Conservation (phyloP, 2,113 vertebrate genomes). For the Sterrhoptilus dennistouni region DNA sequence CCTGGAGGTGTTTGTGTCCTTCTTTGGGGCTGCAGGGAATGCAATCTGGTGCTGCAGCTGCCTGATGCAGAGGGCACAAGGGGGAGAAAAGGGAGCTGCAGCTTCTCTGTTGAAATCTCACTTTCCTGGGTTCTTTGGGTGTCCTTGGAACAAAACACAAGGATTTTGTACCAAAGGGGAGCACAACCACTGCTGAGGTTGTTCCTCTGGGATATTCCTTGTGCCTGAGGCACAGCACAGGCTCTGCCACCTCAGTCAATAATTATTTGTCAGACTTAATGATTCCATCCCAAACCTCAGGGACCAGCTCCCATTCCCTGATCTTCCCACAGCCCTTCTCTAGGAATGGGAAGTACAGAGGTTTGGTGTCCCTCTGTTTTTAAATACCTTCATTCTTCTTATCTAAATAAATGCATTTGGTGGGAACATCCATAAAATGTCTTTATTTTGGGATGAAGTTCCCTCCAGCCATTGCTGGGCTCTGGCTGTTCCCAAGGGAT, state of each 20-base stretch:
- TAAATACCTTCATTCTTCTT: background rate
- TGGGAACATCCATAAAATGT: background rate
- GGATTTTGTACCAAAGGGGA: background rate
- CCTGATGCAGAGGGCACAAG: background rate
- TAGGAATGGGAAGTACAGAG: background rate
- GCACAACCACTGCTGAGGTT: background rate
- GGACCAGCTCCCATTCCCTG: background rate
- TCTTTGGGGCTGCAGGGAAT: background rate
- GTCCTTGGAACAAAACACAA: background rate
- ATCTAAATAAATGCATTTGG: background rate
- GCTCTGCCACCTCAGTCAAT: background rate
- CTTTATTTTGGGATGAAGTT: background rate
- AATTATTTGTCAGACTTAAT: background rate
- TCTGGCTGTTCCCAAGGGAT: background rate
- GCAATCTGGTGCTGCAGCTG: background rate
- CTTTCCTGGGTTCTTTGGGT: background rate
- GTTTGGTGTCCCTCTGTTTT: background rate
- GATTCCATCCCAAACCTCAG: background rate
- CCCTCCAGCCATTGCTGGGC: fast-evolving
- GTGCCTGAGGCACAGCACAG: background rate
- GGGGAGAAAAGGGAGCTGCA: background rate
- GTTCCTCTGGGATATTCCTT: background rate
- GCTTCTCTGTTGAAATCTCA: background rate
- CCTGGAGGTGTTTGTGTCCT: background rate
- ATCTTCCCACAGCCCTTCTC: background rate